Percentiles rank a stretch among this genome's conserved stretches.
Evolutionary conservation across 2,888 invertebrate species (phyloP).

Genomic region (Apamea monoglypha): DNA sequence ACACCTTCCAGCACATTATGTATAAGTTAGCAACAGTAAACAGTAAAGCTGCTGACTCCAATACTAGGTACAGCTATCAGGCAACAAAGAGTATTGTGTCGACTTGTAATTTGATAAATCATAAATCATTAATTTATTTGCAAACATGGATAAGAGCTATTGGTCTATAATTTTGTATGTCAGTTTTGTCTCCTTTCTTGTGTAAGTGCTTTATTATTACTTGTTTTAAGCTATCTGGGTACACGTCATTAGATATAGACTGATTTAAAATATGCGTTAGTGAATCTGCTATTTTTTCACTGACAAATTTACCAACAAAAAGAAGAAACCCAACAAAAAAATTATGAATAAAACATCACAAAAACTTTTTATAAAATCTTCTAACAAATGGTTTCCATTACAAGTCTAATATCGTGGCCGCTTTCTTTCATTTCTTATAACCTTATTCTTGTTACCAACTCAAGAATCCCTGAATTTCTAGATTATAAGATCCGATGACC

Average conservation of each 20-base stretch:
- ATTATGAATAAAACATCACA: slow-evolving; percentile 49
- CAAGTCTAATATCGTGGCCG: slow-evolving; percentile 60
- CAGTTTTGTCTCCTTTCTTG: too few relatives aligned
- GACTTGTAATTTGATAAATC: slow-evolving; percentile 5
- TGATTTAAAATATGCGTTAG: too few relatives aligned
- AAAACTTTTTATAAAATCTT: slow-evolving; percentile 55
- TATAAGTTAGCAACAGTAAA: not conserved
- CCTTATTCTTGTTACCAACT: slow-evolving; percentile 55
- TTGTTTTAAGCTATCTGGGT: too few relatives aligned
- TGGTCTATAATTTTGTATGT: too few relatives aligned
- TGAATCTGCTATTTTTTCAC: too few relatives aligned
- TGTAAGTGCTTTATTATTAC: too few relatives aligned
- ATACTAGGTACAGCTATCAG: not conserved
- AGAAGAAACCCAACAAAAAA: slow-evolving; percentile 28
- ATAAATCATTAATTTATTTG: too few relatives aligned
- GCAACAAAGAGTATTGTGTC: slow-evolving; percentile 31
- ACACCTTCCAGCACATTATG: too few relatives aligned
- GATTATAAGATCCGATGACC: slow-evolving; percentile 55
- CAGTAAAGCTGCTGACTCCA: not conserved
- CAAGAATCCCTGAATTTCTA: slow-evolving; percentile 52
- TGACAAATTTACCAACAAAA: slow-evolving; percentile 19
- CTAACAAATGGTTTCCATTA: slow-evolving; percentile 64
- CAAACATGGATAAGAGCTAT: too few relatives aligned
- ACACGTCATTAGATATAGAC: too few relatives aligned
- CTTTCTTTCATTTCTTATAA: slow-evolving; percentile 56